Conservation (phyloP, 2,888 invertebrate genomes). For the Philereme transversata region DNA sequence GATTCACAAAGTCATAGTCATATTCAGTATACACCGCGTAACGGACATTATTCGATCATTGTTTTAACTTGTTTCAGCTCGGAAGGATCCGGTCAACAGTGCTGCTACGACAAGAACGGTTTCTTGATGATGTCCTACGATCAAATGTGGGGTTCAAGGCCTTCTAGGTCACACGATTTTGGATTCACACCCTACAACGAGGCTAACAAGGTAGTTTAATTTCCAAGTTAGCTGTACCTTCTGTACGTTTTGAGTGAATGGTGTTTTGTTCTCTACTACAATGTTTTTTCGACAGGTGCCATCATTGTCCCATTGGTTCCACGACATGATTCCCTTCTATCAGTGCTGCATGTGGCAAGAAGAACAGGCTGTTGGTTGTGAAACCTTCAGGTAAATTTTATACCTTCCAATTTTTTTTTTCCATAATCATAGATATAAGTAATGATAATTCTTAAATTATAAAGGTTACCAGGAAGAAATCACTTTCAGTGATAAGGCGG, state of each 20-base stretch:
- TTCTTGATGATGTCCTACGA: slow-evolving; percentile 97
- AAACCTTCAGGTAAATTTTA: slow-evolving; percentile 87
- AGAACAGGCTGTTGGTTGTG: slow-evolving; percentile 96
- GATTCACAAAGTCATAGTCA: too few relatives aligned
- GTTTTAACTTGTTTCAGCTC: slow-evolving; percentile 76
- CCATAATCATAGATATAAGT: too few relatives aligned
- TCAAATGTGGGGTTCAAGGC: slow-evolving; percentile 96
- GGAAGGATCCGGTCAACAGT: slow-evolving; percentile 97
- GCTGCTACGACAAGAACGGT: slow-evolving; percentile 97
- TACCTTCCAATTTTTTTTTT: neutral
- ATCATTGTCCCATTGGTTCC: slow-evolving; percentile 97
- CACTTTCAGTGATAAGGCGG: too few relatives aligned
- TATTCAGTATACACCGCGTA: too few relatives aligned
- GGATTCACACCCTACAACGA: slow-evolving; percentile 97
- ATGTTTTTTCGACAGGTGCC: slow-evolving; percentile 84
- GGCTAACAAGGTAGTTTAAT: slow-evolving; percentile 91
- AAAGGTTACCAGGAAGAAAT: too few relatives aligned
- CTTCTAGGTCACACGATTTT: slow-evolving; percentile 93
- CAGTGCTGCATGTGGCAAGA: slow-evolving; percentile 97
- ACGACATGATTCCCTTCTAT: slow-evolving; percentile 97
- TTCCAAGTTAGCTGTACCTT: neutral
- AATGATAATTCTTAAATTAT: too few relatives aligned
- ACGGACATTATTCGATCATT: too few relatives aligned
- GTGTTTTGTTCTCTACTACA: neutral
- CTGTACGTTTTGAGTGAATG: neutral